Percentiles rank a stretch among this genome's conserved stretches.
Evolutionary conservation across 1,140 invertebrate species (phyloP).

Genomic region (Arion vulgaris): DNA sequence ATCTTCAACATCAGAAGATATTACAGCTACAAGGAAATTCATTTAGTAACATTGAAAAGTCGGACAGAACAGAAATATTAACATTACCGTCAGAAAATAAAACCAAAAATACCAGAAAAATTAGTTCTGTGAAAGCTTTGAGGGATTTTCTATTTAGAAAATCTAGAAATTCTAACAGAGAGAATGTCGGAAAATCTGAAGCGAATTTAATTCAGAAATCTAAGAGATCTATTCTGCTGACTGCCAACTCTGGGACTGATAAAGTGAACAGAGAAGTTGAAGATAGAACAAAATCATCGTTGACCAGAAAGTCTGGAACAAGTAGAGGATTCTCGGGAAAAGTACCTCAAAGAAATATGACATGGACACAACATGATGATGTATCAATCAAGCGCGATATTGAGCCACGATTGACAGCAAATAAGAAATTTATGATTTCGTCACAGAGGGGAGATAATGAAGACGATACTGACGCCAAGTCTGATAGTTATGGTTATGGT

Average conservation of each 20-base stretch:
- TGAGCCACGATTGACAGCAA: neutral
- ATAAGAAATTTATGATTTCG: neutral
- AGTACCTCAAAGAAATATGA: neutral
- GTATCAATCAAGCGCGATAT: neutral
- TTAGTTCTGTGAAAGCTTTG: neutral
- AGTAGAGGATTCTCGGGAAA: neutral
- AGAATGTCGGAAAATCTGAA: too few relatives aligned
- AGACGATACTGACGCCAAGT: neutral
- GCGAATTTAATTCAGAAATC: too few relatives aligned
- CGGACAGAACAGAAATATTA: too few relatives aligned
- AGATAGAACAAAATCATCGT: neutral
- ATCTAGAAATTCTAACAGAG: neutral
- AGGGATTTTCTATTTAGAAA: constrained; percentile 4
- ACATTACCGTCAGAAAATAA: neutral
- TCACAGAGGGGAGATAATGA: neutral
- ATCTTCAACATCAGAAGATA: neutral
- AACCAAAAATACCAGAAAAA: neutral
- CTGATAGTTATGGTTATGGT: constrained; percentile 9
- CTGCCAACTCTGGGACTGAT: neutral
- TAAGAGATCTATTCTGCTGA: too few relatives aligned
- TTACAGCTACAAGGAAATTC: too few relatives aligned
- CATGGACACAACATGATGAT: neutral
- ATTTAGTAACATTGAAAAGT: too few relatives aligned
- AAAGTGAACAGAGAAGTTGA: neutral
- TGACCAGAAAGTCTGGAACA: neutral